Evolutionary conservation across 1,140 invertebrate species (phyloP).

Genomic region (Philotrypesis tridentata): DNA sequence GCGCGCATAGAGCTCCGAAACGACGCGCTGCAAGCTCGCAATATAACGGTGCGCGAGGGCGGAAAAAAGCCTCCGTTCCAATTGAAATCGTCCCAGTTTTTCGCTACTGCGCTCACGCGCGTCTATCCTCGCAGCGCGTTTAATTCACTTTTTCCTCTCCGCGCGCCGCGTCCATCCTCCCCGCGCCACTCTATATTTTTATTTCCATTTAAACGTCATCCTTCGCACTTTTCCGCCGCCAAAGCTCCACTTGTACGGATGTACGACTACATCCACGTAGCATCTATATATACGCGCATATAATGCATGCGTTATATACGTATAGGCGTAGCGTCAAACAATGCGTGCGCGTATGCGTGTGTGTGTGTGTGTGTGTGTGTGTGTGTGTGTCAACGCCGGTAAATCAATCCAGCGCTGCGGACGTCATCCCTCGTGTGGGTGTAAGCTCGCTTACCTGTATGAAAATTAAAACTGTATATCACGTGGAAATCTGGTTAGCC

Average conservation of each 20-base stretch:
- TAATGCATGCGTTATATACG: too few species aligned
- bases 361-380: too few species aligned
- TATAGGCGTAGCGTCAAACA: constrained; percentile 47
- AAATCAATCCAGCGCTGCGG: constrained; percentile 67
- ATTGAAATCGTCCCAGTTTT: constrained; percentile 23
- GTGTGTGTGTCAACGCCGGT: constrained; percentile 54
- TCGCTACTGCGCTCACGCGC: not conserved
- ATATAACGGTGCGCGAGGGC: not conserved
- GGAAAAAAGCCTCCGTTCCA: constrained; percentile 15
- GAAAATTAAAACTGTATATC: constrained; percentile 73
- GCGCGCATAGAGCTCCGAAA: not conserved
- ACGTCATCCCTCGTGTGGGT: constrained; percentile 59
- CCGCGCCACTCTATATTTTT: constrained; percentile 16
- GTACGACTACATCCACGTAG: not conserved
- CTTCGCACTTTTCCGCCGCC: not conserved
- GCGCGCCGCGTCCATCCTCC: not conserved
- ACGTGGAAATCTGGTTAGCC: constrained; percentile 64
- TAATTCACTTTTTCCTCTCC: constrained; percentile 13
- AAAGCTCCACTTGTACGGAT: not conserved
- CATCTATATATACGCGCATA: not conserved
- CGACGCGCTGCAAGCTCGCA: not conserved
- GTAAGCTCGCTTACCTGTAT: constrained; percentile 55
- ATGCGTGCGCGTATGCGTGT: too few species aligned
- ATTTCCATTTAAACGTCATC: not conserved
- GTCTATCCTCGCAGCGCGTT: not conserved